Conservation (phyloP, 1,140 invertebrate species). For the Pseudomyrmex concolor region DNA sequence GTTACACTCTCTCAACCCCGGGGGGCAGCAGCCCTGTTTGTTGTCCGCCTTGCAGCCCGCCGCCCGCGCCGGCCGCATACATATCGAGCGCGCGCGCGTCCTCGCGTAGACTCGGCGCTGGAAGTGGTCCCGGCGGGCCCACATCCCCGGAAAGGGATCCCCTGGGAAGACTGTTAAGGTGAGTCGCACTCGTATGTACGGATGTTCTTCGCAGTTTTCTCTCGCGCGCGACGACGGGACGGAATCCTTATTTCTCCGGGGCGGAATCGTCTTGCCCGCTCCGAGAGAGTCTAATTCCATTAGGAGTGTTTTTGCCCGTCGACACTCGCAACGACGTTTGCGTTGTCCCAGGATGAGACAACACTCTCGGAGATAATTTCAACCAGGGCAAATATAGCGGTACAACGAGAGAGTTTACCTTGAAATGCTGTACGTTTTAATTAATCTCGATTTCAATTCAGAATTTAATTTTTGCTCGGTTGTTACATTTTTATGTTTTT, state of each 20-base stretch:
- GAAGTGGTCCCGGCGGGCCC: constrained; percentile 73
- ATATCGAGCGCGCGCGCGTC: constrained; percentile 82
- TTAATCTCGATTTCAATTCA: constrained; percentile 26
- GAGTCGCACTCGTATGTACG: constrained; percentile 27
- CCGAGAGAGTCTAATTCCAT: constrained; percentile 44
- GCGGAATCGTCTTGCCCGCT: constrained; percentile 15
- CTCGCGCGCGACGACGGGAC: not conserved
- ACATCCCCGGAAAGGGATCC: constrained; percentile 82
- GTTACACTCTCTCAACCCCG: constrained; percentile 79
- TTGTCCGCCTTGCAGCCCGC: constrained; percentile 79
- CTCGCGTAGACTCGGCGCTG: constrained; percentile 76
- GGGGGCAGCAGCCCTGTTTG: constrained; percentile 78
- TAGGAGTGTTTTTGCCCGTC: constrained; percentile 38
- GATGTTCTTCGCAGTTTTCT: not conserved
- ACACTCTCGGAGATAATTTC: constrained; percentile 23
- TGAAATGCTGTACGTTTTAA: constrained; percentile 16
- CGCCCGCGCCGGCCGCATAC: constrained; percentile 79
- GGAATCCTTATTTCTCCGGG: constrained; percentile 35
- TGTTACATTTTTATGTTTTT: not conserved
- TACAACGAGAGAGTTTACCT: constrained; percentile 23
- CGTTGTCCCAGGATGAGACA: constrained; percentile 15
- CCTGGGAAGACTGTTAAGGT: constrained; percentile 79
- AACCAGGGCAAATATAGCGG: constrained; percentile 25
- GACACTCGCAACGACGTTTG: not conserved
- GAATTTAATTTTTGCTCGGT: constrained; percentile 22